These are phyloP conservation scores for Semnornis frantzii DNA, from an alignment of 2,113 vertebrate genomes.

Conservation along the genomic window DNA sequence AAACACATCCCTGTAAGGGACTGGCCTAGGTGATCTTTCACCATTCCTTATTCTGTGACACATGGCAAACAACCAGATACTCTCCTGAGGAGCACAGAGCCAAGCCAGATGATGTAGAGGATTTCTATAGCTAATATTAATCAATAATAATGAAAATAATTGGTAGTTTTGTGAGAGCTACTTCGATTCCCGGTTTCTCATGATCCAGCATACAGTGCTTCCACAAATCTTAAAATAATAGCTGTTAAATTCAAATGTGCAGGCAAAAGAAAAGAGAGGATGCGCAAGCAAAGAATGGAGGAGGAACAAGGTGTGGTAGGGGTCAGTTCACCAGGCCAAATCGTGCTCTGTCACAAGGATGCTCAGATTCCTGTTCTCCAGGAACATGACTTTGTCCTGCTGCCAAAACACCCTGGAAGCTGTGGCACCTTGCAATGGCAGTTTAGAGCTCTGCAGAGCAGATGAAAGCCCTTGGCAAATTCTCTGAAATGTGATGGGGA, in stretches of 20 bases:
- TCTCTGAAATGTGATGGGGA: not conserved
- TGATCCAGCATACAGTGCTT: not conserved
- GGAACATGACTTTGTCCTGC: not conserved
- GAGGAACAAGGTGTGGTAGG: not conserved
- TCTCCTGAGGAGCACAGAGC: not conserved
- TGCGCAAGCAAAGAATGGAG: not conserved
- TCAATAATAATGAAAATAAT: not conserved
- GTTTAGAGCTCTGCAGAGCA: not conserved
- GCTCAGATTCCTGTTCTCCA: not conserved
- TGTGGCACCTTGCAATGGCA: not conserved
- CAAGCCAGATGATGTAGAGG: not conserved
- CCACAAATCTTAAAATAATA: not conserved
- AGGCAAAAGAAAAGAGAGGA: not conserved
- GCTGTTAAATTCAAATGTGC: not conserved
- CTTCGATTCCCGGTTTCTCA: not conserved
- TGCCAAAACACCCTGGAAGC: not conserved
- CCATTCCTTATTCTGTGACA: no score
- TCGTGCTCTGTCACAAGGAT: not conserved
- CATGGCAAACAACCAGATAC: not conserved
- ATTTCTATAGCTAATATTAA: not conserved
- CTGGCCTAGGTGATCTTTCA: no score
- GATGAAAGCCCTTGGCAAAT: not conserved
- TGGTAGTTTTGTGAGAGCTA: not conserved
- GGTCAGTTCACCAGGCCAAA: not conserved
- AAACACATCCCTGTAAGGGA: no score